Evolutionary conservation across 2,113 vertebrate species (phyloP), one percentile per base, ranked within the genome.

Genomic region (Tiliqua scincoides): DNA sequence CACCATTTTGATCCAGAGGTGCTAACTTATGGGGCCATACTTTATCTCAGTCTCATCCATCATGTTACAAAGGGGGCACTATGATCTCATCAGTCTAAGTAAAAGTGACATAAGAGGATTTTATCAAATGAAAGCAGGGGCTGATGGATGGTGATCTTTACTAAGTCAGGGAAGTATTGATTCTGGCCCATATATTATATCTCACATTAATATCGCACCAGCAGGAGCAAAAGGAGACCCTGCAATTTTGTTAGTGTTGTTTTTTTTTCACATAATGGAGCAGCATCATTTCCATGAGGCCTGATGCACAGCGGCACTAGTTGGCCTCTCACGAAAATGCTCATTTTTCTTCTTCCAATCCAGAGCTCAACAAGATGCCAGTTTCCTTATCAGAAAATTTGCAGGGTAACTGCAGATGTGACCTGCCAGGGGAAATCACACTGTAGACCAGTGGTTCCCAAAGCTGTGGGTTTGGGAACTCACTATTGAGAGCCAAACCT

Each of bases 171-270:
- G 32, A 93, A 91, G 80, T 91, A 93, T 88, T 83, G 91, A 93
- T 90, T 94, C 85, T 85, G 89, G 89, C 74, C 91, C 92, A 92
- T 89, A 74, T 68, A 89, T 90, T 90, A 93, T 91, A 84, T 86
- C 78, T 86, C 37, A 27, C 87, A 72, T 68, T 84, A 92, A 76
- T 89, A 90, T 87, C 88, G 82, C 74, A 74, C 79, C 85, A 82
- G 78, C 85, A 78, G 62, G 70, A 90, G 68, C 54, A 78, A 72
- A 91, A 76, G 75, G 89, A 90, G 89, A 89, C 35, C 30, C 32
- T 21, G 72, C 37, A 10, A 35, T 54, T 27, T 23, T n/a, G 70
- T 57, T 67, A 85, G 77, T 63, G 20, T 85, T n/a, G n/a, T n/a
- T n/a, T n/a, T n/a, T n/a, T 89, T 90, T 89, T 83, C 17, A 61